A percentile compares a stretch with the other conserved stretches of the same genome.
Conservation (phyloP, 92 coral and sea anemone genomes). For the Blastomussa wellsi region DNA sequence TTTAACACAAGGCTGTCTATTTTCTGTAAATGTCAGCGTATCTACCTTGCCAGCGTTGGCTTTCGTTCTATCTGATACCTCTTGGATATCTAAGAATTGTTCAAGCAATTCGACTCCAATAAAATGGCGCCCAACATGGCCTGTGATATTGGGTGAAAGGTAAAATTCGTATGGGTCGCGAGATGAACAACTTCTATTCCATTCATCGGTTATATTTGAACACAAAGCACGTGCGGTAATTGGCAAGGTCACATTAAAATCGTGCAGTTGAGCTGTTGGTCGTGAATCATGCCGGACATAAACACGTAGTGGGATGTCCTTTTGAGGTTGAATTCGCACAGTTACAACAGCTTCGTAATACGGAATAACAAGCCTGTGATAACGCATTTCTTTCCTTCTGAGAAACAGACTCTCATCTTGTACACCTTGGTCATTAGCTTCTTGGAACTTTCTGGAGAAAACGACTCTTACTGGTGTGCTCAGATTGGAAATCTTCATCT, state of each 20-base stretch:
- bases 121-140: slow-evolving; percentile 68
- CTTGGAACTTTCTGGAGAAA: slow-evolving; percentile 8
- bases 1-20: slow-evolving; percentile 65
- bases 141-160: slow-evolving; percentile 37
- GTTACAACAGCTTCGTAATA: slow-evolving; percentile 49
- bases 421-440: background rate
- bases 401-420: slow-evolving; percentile 1
- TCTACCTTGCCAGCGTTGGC: background rate
- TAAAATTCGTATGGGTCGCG: slow-evolving; percentile 35
- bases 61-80: background rate
- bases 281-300: slow-evolving; percentile 35
- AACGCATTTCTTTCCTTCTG: slow-evolving; percentile 40
- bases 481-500: slow-evolving; percentile 9
- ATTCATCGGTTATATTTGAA: background rate
- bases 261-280: slow-evolving; percentile 56
- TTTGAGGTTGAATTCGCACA: slow-evolving; percentile 45
- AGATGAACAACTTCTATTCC: background rate
- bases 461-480: slow-evolving; percentile 7
- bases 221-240: slow-evolving; percentile 29
- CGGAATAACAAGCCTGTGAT: slow-evolving; percentile 50
- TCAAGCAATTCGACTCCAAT: slow-evolving; percentile 54
- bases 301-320: slow-evolving; percentile 43
- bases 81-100: slow-evolving; percentile 14
- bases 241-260: slow-evolving; percentile 56
- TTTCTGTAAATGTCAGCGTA: slow-evolving; percentile 14